Evolutionary conservation across 2,888 invertebrate species (phyloP).

Genomic region (Taphrorychus bicolor): DNA sequence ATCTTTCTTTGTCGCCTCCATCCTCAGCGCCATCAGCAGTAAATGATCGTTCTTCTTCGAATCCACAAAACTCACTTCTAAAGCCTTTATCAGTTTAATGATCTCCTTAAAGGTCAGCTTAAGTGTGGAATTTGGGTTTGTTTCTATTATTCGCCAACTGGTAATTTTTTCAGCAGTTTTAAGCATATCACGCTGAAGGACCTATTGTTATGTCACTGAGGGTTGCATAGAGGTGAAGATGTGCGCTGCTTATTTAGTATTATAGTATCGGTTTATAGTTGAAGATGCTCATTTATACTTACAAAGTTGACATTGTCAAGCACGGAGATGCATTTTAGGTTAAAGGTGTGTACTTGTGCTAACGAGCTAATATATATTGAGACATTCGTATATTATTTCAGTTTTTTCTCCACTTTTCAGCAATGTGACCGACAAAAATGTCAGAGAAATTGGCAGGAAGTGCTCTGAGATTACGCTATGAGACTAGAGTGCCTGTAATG

Average conservation of each 20-base stretch:
- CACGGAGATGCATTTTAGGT: no score
- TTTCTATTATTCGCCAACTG: neutral
- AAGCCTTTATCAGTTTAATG: constrained; percentile 6
- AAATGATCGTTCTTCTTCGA: constrained; percentile 49
- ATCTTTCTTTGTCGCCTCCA: constrained; percentile 47
- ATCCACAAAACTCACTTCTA: constrained; percentile 49
- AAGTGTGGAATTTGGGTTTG: neutral
- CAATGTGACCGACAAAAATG: no score
- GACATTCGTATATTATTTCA: no score
- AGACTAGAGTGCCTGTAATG: no score
- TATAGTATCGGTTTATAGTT: no score
- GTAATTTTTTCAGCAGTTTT: neutral
- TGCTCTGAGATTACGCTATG: no score
- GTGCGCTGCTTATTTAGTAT: neutral
- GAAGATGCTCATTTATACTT: neutral
- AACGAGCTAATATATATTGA: no score
- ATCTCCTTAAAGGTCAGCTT: constrained; percentile 11
- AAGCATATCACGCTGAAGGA: constrained; percentile 11
- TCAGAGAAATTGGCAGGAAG: no score
- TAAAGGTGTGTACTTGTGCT: no score
- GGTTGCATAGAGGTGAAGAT: neutral
- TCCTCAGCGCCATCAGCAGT: constrained; percentile 47
- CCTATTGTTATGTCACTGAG: neutral
- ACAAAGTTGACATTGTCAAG: neutral
- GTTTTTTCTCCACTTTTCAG: no score